Evolutionary conservation across 2,888 invertebrate species (phyloP), one percentile per base, ranked within the genome.

Genomic region (Onthophagus sagittarius): DNA sequence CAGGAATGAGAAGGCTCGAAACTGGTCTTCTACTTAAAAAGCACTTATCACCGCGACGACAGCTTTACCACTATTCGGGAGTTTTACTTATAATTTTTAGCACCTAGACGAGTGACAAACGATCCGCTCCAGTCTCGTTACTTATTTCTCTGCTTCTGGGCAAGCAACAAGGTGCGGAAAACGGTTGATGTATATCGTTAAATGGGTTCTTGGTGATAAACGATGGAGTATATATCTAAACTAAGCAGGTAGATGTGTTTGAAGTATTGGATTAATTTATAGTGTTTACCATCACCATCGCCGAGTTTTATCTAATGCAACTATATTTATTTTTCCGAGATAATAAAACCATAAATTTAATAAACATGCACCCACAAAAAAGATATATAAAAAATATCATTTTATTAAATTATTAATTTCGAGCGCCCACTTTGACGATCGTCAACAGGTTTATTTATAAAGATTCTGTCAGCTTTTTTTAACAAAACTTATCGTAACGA

Each of bases 41-140:
- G 14, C 71, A 71, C 71, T 71, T 71, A 71, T 15, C 14, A 23
- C 23, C 62, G 23, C 71, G 71, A 62, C n/a, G 71, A 71, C 71
- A 71, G 71, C 62, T 71, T 71, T 71, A 71, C 14, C 62, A 62
- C 62, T 23, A 14, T 71, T 62, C 23, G 15, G 62, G 11, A 23
- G 67, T 31, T 67, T 67, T 67, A 67, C 62, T 62, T 62, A 53
- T 62, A 62, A 71, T 62, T 71, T 71, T 71, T 53, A 71, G 71
- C 62, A 62, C 23, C 23, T 13, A 13, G 62, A 14, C 23, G 71
- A 71, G 33, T 71, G 71, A 71, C 62, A 23, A 23, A 62, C 62
- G 23, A n/a, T 23, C 62, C 62, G 62, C 62, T 15, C 15, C 23
- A 23, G 23, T 23, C 39, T 7, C 39, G 39, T 53, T 53, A 53